These are phyloP conservation scores for Chromoteleia sp. DNA, from an alignment of 2,888 invertebrate species.

Conservation along the genomic window DNA sequence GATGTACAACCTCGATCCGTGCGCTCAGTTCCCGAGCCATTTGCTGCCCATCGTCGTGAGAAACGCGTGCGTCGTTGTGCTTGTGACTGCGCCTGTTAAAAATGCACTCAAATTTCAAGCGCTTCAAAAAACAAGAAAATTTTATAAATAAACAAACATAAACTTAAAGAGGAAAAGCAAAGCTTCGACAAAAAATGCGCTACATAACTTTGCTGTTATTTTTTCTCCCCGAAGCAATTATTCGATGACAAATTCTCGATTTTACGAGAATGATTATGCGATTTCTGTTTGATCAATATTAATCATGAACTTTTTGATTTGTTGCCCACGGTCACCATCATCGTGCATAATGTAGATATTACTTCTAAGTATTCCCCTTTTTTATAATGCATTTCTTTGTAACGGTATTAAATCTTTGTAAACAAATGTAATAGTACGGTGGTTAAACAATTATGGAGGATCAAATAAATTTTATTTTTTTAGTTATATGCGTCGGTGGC, in stretches of 20 bases:
- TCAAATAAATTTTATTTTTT: conserved; percentile 62
- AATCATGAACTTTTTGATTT: conserved; percentile 23
- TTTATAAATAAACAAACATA: conserved; percentile 29
- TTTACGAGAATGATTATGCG: conserved; percentile 67
- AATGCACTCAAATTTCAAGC: background rate
- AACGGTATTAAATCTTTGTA: conserved; percentile 60
- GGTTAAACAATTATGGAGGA: conserved; percentile 57
- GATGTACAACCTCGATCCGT: conserved; percentile 93
- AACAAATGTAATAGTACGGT: conserved; percentile 48
- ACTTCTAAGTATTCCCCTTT: conserved; percentile 49
- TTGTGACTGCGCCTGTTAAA: conserved; percentile 90
- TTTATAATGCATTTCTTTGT: conserved; percentile 56
- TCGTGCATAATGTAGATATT: conserved; percentile 68
- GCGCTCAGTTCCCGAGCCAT: conserved; percentile 87
- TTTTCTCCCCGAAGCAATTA: conserved; percentile 52
- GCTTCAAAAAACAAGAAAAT: conserved; percentile 9
- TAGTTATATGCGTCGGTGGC: conserved; percentile 64
- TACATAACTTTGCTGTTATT: conserved; percentile 51
- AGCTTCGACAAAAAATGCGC: conserved; percentile 46
- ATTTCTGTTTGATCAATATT: conserved; percentile 35
- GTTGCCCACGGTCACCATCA: conserved; percentile 61
- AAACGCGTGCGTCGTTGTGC: conserved; percentile 91
- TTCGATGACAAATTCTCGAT: conserved; percentile 72
- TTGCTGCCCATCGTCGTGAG: conserved; percentile 85
- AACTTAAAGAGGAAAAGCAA: conserved; percentile 46